These are phyloP conservation scores for Baronia brevicornis DNA, from an alignment of 2,888 invertebrate species.

Conservation along the genomic window DNA sequence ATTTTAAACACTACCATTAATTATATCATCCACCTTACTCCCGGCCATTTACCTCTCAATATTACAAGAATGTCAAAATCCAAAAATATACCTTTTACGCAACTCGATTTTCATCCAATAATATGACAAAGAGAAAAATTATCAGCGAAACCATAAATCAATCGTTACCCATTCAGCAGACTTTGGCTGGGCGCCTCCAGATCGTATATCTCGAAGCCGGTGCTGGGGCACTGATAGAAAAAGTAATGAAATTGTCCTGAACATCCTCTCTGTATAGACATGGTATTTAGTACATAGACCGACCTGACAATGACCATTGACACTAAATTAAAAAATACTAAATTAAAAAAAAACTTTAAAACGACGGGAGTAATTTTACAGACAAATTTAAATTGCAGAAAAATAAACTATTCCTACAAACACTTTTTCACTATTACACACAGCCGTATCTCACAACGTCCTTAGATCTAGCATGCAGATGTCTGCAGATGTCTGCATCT, in stretches of 20 bases:
- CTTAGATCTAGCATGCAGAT: no score
- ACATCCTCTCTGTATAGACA: constrained; percentile 55
- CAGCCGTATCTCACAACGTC: no score
- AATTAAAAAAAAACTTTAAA: constrained; percentile 2
- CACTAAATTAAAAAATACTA: constrained; percentile 20
- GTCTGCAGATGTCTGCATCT: no score
- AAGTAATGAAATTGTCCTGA: constrained; percentile 52
- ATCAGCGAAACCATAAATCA: constrained; percentile 9
- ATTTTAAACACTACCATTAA: background rate
- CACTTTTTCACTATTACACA: no score
- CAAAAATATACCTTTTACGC: no score
- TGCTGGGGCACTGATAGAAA: constrained; percentile 53
- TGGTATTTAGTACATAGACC: constrained; percentile 24
- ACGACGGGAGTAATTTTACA: background rate
- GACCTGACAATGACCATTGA: constrained; percentile 41
- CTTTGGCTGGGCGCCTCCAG: constrained; percentile 45
- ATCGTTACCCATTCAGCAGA: constrained; percentile 29
- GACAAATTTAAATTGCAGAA: background rate
- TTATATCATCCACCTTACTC: no score
- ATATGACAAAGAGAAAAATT: background rate
- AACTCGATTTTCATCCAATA: no score
- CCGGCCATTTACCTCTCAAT: no score
- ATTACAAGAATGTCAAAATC: no score
- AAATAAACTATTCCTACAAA: no score
- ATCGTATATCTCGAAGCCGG: constrained; percentile 66